These are phyloP conservation scores for Linyphia triangularis DNA, from an alignment of 2,888 invertebrate genomes.

Conservation along the genomic window DNA sequence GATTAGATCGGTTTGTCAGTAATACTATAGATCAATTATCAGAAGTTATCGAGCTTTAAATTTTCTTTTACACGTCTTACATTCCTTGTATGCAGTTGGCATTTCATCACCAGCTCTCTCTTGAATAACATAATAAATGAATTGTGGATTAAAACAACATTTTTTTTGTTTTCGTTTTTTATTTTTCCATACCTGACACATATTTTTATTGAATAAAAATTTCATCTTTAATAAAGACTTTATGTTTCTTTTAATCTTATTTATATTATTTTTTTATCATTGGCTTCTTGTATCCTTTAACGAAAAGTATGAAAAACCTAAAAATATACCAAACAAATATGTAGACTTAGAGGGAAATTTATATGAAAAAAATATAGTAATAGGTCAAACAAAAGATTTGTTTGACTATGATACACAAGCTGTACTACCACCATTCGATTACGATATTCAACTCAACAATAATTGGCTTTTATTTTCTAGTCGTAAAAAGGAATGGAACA, in stretches of 20 bases:
- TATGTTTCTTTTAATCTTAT: background rate
- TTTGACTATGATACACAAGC: background rate
- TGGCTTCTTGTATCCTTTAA: background rate
- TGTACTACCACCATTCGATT: background rate
- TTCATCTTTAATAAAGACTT: slow-evolving; percentile 11
- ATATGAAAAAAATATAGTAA: background rate
- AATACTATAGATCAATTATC: slow-evolving; percentile 3
- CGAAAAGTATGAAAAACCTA: background rate
- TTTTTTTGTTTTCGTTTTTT: background rate
- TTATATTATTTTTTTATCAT: slow-evolving; percentile 23
- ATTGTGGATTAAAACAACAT: slow-evolving; percentile 2
- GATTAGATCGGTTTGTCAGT: slow-evolving; percentile 15
- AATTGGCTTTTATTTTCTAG: background rate
- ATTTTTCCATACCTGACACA: background rate
- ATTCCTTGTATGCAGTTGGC: slow-evolving; percentile 24
- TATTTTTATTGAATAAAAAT: slow-evolving; percentile 23
- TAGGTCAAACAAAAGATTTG: background rate
- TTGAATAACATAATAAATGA: slow-evolving; percentile 8
- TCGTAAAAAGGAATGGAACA: background rate
- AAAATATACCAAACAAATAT: background rate
- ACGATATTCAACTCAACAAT: background rate
- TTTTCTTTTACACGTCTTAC: background rate
- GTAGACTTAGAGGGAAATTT: slow-evolving; percentile 6
- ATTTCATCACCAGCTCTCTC: slow-evolving; percentile 26
- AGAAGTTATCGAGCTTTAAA: background rate